A percentile compares a stretch with the other conserved stretches of the same genome.
Evolutionary conservation across 1,140 invertebrate genomes (phyloP).

Genomic region (Carposina sasakii): DNA sequence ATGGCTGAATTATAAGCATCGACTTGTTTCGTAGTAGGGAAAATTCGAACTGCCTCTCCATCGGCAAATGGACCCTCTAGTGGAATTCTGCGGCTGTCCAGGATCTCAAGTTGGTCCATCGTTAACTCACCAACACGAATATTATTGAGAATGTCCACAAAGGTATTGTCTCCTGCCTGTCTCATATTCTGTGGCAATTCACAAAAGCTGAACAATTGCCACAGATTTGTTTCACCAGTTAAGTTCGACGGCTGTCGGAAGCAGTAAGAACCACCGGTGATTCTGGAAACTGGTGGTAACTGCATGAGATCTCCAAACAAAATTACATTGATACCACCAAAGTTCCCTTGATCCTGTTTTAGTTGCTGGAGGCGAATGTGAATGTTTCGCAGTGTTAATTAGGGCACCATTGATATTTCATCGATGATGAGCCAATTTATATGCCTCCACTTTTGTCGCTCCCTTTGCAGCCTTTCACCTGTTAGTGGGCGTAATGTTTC

Average conservation of each 20-base stretch:
- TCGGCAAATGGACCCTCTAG: conserved; percentile 14
- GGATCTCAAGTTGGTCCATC: conserved; percentile 6
- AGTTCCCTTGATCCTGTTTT: conserved; percentile 10
- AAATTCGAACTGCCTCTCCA: conserved; percentile 22
- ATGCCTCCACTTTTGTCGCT: conserved; percentile 45
- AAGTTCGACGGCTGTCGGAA: conserved; percentile 42
- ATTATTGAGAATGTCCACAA: conserved; percentile 27
- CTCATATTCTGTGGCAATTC: conserved; percentile 50
- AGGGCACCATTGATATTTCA: conserved; percentile 58
- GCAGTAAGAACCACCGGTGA: conserved; percentile 22
- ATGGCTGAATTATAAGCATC: not conserved
- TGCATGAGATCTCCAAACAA: conserved; percentile 52
- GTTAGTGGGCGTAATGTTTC: conserved; percentile 34
- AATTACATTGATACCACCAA: conserved; percentile 35
- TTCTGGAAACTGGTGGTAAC: conserved; percentile 38
- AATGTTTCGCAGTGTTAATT: conserved; percentile 52
- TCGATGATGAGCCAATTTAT: conserved; percentile 56
- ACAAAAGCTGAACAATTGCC: conserved; percentile 39
- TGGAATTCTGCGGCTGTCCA: conserved; percentile 10
- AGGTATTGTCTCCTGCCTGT: conserved; percentile 26
- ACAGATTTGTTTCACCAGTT: conserved; percentile 41
- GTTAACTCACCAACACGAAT: conserved; percentile 21
- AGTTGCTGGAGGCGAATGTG: conserved; percentile 41
- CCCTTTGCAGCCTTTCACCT: conserved; percentile 42
- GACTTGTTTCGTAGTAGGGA: conserved; percentile 9